Base-by-base conservation (phyloP, 2,797 vertebrate species). In the Toxotes lorentzi region DNA sequence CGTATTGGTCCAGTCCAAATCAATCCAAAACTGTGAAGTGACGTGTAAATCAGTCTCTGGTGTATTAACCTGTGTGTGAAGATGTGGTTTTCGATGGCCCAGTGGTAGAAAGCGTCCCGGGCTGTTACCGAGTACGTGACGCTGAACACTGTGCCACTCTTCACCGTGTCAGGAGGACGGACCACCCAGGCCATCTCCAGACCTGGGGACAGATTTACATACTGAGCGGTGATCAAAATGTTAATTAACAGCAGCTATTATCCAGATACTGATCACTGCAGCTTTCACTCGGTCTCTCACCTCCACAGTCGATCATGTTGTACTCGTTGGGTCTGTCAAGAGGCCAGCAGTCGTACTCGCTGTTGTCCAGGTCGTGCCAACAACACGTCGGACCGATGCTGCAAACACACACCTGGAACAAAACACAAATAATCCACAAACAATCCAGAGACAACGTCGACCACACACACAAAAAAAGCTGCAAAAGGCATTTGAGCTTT, bases 351-450 rank as follows among this genome's bases (percentile, higher is more conserved):
- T 97, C 96, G 67, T 95, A 97, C 76, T 97, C 96, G 11, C 93
- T 96, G 92, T 96, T 97, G 80, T 96, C 96, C 90, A 97, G 88
- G 88, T 97, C 95, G 51, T 97, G 96, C 97, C 97, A 97, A 1
- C 92, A 94, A 4, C 51, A 38, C 5, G 66, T 68, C 16, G 41
- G 24, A 61, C 13, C 32, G 0, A 56, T 21, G 0, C 58, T 53
- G 12, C 21, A 88, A 13, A 78, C 70, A 21, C 51, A 81, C 54
- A 80, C 40, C 88, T 90, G 75, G 0, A 57, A 5, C n/a, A 69
- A 4, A 0, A 57, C 32, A 53, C 0, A 21, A n/a, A n/a, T n/a
- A n/a, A n/a, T n/a, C n/a, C n/a, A n/a, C n/a, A n/a, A n/a, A n/a
- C n/a, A n/a, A n/a, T n/a, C n/a, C n/a, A n/a, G n/a, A n/a, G n/a